Evolutionary conservation across 2,797 vertebrate species (phyloP), one percentile per base, ranked within the genome.

Genomic region (Champsocephalus esox): DNA sequence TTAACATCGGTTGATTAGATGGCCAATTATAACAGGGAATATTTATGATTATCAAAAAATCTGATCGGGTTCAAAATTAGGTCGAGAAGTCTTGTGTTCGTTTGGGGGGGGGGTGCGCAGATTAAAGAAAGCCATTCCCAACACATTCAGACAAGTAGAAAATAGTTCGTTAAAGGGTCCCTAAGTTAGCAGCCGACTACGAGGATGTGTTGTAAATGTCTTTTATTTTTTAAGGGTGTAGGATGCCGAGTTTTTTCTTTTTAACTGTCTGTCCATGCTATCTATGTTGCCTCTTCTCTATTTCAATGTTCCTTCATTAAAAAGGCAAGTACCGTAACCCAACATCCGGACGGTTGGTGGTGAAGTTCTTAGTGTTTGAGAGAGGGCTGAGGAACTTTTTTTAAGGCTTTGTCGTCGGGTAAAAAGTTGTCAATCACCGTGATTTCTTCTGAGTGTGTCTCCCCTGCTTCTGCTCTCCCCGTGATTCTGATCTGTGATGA

Each of bases 281-380:
- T 84, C 45, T 78, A 2, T 87, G 80, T 90, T 83, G 77, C 80
- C 73, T 81, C 78, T 83, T 73, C 58, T 82, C 12, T 62, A 63
- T 83, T 85, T 76, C 70, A 65, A 58, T 83, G 63, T 85, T 80
- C 41, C 49, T 66, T 79, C 51, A 66, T 81, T 73, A 48, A 79
- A 77, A 65, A 66, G 68, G 48, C 64, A 84, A 80, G 75, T 82
- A 79, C 69, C 52, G 64, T 82, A 82, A 88, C 54, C 62, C 61
- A 51, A 72, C 72, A 72, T 60, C 77, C 48, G 63, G 57, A 78
- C 56, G 58, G 44, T 75, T 75, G 9, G 48, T 45, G 46, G 11
- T 51, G 44, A 56, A 70, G 73, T 44, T 48, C 50, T 14, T 73
- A 46, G 41, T 55, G 70, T 28, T 28, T 68, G 64, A 34, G 34